phyloP scores from a whole-genome alignment of 2,797 vertebrate genomes.

The Acomys russatus region DNA sequence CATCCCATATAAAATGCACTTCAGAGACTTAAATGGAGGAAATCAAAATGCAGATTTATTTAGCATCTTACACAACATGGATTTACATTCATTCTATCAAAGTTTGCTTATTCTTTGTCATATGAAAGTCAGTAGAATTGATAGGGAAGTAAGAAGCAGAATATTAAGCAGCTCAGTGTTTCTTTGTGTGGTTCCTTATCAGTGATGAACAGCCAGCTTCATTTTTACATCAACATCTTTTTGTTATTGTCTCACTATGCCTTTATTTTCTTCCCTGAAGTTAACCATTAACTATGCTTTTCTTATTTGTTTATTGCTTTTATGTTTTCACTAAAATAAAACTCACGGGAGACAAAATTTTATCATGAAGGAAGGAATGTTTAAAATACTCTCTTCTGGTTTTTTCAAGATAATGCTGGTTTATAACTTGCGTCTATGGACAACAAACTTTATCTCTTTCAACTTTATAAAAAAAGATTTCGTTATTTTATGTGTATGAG shows the following conservation, averaged over 20 bases:
- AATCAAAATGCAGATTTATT: constrained; percentile 17
- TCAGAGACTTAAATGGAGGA: not conserved
- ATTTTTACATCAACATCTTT: not conserved
- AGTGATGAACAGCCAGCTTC: not conserved
- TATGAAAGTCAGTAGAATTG: constrained; percentile 18
- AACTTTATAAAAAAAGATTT: not conserved
- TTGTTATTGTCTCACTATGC: not conserved
- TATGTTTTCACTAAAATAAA: not conserved
- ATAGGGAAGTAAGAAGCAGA: constrained; percentile 45
- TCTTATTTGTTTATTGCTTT: not conserved
- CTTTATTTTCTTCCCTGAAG: constrained; percentile 48
- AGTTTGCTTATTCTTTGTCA: not conserved
- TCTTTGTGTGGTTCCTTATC: not conserved
- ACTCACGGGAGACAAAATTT: not conserved
- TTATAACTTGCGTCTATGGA: not conserved
- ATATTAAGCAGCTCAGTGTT: constrained; percentile 2
- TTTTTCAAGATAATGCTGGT: not conserved
- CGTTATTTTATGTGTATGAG: not conserved
- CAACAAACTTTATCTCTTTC: not conserved
- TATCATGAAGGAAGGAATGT: not conserved
- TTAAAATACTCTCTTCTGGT: not conserved
- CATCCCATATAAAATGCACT: not conserved
- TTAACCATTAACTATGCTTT: not conserved
- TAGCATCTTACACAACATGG: not conserved
- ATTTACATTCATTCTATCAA: constrained; percentile 37